phyloP scores from a whole-genome alignment of 2,888 invertebrate genomes.

The Macrophya alboannulata region DNA sequence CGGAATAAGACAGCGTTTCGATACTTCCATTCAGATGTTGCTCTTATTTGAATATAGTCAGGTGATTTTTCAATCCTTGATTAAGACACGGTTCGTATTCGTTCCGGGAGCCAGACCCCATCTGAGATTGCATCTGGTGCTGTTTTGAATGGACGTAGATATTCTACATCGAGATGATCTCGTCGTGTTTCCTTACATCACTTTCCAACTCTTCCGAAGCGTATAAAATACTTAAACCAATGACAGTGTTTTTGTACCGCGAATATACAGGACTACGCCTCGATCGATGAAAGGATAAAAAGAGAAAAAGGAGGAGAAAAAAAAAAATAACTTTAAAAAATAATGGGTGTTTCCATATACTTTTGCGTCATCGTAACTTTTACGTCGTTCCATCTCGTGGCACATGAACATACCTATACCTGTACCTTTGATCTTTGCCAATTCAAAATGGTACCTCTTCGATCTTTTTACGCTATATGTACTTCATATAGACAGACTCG shows the following conservation, averaged over 20 bases:
- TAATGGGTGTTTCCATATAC: neutral
- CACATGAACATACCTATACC: neutral
- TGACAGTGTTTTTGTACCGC: neutral
- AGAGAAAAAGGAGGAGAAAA: neutral
- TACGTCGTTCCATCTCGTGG: neutral
- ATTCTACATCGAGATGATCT: conserved; percentile 32
- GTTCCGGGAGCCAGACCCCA: neutral
- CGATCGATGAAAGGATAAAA: conserved; percentile 14
- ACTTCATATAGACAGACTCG: neutral
- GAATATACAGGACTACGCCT: neutral
- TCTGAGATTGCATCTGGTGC: neutral
- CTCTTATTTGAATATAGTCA: neutral
- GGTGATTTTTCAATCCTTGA: conserved; percentile 8
- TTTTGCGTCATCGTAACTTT: conserved; percentile 1
- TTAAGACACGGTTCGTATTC: neutral
- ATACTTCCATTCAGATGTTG: neutral
- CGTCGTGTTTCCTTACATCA: conserved; percentile 24
- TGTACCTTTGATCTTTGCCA: conserved; percentile 15
- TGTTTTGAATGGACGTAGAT: neutral
- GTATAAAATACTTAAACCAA: conserved; percentile 2
- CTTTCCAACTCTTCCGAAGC: conserved; percentile 32
- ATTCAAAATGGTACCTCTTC: neutral
- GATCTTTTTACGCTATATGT: neutral
- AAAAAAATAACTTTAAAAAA: neutral
- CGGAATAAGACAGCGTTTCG: neutral